These are phyloP conservation scores for Calyptomena viridis DNA, from an alignment of 2,113 vertebrate species.

Conservation along the genomic window DNA sequence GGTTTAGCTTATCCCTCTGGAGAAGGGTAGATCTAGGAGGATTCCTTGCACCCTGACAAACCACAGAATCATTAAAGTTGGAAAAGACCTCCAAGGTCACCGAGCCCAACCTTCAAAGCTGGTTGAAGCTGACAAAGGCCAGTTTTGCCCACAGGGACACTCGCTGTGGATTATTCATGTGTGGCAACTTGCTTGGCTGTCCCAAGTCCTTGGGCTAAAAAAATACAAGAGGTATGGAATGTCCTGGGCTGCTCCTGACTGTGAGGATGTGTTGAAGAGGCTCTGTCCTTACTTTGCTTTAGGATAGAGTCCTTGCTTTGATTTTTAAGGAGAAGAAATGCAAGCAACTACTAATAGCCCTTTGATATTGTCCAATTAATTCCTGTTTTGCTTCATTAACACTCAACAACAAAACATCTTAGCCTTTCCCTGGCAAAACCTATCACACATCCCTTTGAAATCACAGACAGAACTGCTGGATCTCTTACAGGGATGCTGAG, in stretches of 20 bases:
- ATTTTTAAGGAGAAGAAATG: neutral
- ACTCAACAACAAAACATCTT: neutral
- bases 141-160: neutral
- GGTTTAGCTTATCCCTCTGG: neutral
- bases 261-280: neutral
- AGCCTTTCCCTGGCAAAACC: neutral
- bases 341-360: neutral
- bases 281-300: neutral
- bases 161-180: neutral
- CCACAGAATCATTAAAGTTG: neutral
- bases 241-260: neutral
- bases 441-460: neutral
- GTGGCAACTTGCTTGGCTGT: neutral
- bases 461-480: neutral
- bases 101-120: neutral
- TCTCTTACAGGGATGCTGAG: neutral
- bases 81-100: neutral
- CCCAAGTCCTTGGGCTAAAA: neutral
- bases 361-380: constrained; percentile 37
- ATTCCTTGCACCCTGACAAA: neutral
- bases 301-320: neutral
- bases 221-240: neutral
- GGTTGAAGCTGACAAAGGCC: neutral
- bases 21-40: neutral
- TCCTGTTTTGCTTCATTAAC: neutral